phyloP scores from a whole-genome alignment of 2,888 invertebrate species.

The Dicyrtomina minuta region DNA sequence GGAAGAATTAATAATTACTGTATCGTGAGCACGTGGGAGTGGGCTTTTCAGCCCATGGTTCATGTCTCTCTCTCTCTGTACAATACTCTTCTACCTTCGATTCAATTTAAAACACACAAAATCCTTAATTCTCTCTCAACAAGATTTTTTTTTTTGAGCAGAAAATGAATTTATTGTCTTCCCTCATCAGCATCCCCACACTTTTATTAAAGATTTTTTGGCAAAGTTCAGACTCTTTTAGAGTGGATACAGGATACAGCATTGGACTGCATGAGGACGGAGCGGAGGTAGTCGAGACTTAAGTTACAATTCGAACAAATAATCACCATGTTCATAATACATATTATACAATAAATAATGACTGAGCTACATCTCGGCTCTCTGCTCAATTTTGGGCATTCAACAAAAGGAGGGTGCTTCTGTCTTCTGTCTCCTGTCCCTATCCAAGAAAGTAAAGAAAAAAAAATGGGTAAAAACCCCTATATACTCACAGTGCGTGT shows the following conservation, averaged over 20 bases:
- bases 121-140: not conserved
- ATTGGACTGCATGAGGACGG: too few relatives aligned
- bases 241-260: too few relatives aligned
- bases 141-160: too few relatives aligned
- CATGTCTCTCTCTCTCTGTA: constrained; percentile 1
- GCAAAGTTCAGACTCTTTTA: too few relatives aligned
- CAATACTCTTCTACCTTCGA: not conserved
- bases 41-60: not conserved
- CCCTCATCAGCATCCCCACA: not conserved
- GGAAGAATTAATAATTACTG: constrained; percentile 27
- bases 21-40: constrained; percentile 32
- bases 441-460: too few relatives aligned
- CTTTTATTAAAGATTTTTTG: not conserved
- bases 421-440: constrained; percentile 4
- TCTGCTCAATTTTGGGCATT: not conserved
- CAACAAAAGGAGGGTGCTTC: not conserved
- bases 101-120: too few relatives aligned
- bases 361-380: not conserved
- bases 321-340: too few relatives aligned
- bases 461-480: too few relatives aligned
- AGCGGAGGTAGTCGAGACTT: too few relatives aligned
- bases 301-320: too few relatives aligned
- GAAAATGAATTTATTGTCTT: constrained; percentile 21
- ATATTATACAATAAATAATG: too few relatives aligned
- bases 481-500: too few relatives aligned